Conservation (phyloP, 2,888 invertebrate species). For the Coleophora deauratella region DNA sequence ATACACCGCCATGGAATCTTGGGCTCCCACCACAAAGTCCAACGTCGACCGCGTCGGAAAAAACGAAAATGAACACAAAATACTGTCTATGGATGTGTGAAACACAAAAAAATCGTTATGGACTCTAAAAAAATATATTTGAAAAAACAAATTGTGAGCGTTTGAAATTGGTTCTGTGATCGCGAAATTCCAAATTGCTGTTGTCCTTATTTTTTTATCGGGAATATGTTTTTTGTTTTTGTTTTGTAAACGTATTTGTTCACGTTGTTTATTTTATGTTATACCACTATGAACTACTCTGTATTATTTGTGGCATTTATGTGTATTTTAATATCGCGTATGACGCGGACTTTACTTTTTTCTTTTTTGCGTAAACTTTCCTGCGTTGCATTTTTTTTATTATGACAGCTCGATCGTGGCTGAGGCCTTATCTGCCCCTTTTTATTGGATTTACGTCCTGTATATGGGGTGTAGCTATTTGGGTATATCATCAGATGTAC, state of each 20-base stretch:
- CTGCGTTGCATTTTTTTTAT: constrained; percentile 43
- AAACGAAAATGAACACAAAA: constrained; percentile 59
- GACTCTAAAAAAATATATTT: constrained; percentile 6
- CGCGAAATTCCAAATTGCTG: constrained; percentile 29
- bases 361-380: constrained; percentile 24
- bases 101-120: too few species aligned
- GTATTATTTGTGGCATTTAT: constrained; percentile 62
- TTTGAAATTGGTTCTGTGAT: constrained; percentile 55
- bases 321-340: constrained; percentile 21
- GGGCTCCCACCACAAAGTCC: constrained; percentile 67
- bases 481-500: constrained; percentile 60
- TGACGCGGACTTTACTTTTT: constrained; percentile 21
- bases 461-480: constrained; percentile 83
- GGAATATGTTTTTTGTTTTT: background rate
- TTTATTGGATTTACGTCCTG: constrained; percentile 93
- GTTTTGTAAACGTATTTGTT: background rate
- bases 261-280: constrained; percentile 1
- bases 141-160: constrained; percentile 4
- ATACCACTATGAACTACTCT: constrained; percentile 29
- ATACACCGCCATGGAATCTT: constrained; percentile 39
- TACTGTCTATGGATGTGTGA: too few species aligned
- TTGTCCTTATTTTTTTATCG: constrained; percentile 9
- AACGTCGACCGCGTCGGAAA: constrained; percentile 72
- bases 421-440: constrained; percentile 81
- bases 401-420: constrained; percentile 71